Percentiles rank a stretch among this genome's conserved stretches.
Conservation (phyloP, 2,888 invertebrate genomes). For the Cistogaster globosa region DNA sequence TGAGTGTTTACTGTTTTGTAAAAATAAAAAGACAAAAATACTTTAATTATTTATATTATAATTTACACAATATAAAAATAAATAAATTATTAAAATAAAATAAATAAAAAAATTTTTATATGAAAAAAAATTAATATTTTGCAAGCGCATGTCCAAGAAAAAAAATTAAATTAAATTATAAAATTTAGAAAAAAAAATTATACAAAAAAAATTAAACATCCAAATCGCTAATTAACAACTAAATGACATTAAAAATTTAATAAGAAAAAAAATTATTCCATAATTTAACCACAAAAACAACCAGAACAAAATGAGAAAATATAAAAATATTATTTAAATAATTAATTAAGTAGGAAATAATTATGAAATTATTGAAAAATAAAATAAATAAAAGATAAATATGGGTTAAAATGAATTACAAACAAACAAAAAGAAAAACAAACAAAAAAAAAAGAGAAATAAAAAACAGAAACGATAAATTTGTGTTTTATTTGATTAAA, state of each 20-base stretch:
- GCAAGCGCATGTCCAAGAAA: conserved; percentile 40
- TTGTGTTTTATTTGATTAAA: conserved; percentile 29
- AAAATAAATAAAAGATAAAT: conserved; percentile 47
- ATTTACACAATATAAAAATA: neutral
- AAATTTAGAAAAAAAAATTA: conserved; percentile 58
- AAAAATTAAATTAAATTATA: conserved; percentile 38
- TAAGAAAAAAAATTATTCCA: conserved; percentile 39
- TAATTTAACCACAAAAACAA: conserved; percentile 53
- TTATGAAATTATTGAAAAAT: conserved; percentile 62
- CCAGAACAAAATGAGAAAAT: conserved; percentile 19
- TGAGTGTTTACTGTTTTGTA: too few species aligned
- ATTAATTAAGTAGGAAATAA: conserved; percentile 68
- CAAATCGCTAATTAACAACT: conserved; percentile 43
- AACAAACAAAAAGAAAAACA: conserved; percentile 10
- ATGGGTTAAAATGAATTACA: conserved; percentile 59
- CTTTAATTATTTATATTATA: conserved; percentile 9
- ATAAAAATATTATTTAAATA: conserved; percentile 68
- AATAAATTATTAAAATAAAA: neutral
- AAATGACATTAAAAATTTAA: conserved; percentile 51
- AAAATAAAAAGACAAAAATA: conserved; percentile 24
- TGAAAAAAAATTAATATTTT: conserved; percentile 16
- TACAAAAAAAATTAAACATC: conserved; percentile 56
- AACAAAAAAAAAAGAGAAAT: conserved; percentile 26
- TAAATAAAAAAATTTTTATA: conserved; percentile 39
- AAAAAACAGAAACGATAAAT: conserved; percentile 5